Base-by-base conservation (phyloP, 2,113 vertebrate genomes). In the Corvus cornix region DNA sequence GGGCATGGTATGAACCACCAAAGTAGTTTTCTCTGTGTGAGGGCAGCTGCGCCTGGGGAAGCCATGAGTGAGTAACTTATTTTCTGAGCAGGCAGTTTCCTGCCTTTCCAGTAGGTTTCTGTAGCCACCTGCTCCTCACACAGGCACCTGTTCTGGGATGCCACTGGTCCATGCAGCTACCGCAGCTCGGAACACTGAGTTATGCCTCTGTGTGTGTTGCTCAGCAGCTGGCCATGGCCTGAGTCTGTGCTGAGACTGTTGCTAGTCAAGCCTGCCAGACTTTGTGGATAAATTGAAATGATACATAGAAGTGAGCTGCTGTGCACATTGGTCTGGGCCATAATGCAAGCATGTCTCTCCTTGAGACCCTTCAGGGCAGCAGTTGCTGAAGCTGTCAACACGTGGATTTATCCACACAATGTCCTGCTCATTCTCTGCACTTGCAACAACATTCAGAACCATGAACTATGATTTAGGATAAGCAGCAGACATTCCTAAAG, bases 371-470 rank as follows among this genome's bases (percentile, higher is more conserved):
- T 51, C 58, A 55, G 68, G 55, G 64, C 53, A 56, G 59, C 46
- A 26, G 13, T 6, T 68, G 33, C 73, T 73, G 63, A 26, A 77
- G 30, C 55, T 81, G 4, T 37, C 33, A 14, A 33, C 3, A 3
- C 0, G 0, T 1, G 2, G 27, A 9, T 60, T 76, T 59, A 39
- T 43, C 21, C 44, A 37, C 1, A 10, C 59, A 10, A 21, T 2
- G 16, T 66, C 59, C 78, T 60, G 30, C 27, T 90, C 16, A 1
- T 26, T 44, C 46, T 46, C 11, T 27, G 39, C 44, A 6, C 30
- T 46, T n/a, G 26, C 20, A 63, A 24, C 37, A 33, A 13, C 16
- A 12, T 62, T 30, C 39, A 35, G 17, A 78, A 37, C 46, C 51
- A 35, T 7, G 20, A 85, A 7, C 23, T 59, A 27, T 18, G 28